Conservation (phyloP, 2,113 vertebrate species). For the Paramisgurnus dabryanus region DNA sequence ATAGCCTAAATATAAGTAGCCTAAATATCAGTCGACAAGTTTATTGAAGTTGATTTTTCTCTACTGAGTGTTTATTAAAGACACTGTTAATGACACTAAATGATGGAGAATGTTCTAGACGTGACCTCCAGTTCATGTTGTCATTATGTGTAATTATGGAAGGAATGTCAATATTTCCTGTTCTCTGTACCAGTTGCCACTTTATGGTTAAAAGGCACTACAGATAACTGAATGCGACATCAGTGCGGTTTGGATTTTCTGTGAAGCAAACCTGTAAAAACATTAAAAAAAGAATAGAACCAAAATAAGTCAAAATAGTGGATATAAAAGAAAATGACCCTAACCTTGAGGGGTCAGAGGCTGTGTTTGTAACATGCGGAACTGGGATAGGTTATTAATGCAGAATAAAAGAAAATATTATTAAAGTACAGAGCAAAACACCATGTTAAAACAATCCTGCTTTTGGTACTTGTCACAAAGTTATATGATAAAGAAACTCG, state of each 20-base stretch:
- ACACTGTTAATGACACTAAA: not conserved
- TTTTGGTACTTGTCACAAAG: no score
- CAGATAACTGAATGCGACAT: not conserved
- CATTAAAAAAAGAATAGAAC: not conserved
- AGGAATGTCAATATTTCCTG: constrained; percentile 58
- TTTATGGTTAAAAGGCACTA: not conserved
- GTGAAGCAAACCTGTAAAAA: not conserved
- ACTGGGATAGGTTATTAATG: not conserved
- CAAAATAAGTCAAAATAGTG: not conserved
- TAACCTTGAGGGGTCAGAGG: not conserved
- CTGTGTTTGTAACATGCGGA: not conserved
- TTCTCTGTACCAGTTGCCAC: constrained; percentile 17
- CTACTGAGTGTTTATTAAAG: not conserved
- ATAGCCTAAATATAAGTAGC: no score
- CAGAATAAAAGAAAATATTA: not conserved
- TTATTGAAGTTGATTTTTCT: no score
- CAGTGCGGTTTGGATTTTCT: not conserved
- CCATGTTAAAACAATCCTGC: no score
- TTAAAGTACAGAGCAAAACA: no score
- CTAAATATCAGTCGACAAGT: no score
- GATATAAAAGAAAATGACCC: not conserved
- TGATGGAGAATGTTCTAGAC: constrained; percentile 18
- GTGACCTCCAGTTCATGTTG: constrained; percentile 26
- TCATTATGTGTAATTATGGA: constrained; percentile 44
- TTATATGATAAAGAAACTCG: no score